These are phyloP conservation scores for Leucania comma DNA, from an alignment of 2,888 invertebrate species.

Conservation along the genomic window DNA sequence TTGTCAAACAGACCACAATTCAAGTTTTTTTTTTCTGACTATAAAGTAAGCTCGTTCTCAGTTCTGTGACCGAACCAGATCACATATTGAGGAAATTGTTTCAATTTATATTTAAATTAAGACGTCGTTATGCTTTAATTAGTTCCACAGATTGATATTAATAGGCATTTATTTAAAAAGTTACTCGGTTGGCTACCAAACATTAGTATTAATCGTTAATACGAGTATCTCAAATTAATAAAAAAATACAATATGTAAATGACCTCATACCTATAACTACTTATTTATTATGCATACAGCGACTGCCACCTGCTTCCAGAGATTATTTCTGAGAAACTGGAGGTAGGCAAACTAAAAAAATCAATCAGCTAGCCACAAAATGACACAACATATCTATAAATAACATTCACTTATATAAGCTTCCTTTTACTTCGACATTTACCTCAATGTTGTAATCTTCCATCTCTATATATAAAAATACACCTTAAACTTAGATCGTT, in stretches of 20 bases:
- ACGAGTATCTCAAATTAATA: background rate
- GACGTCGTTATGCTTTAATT: constrained; percentile 20
- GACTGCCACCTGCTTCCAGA: constrained; percentile 30
- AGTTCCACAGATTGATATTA: constrained; percentile 9
- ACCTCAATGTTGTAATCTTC: background rate
- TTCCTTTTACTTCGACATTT: background rate
- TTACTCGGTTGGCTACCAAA: background rate
- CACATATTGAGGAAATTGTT: constrained; percentile 8
- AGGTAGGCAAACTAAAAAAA: background rate
- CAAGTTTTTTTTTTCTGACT: constrained; percentile 22
- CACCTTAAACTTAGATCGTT: too few relatives aligned
- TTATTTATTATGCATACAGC: constrained; percentile 14
- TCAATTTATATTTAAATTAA: constrained; percentile 35
- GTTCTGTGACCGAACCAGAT: constrained; percentile 8
- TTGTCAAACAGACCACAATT: constrained; percentile 12
- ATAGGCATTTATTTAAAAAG: constrained; percentile 13
- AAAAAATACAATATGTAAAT: constrained; percentile 27
- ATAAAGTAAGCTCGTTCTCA: background rate
- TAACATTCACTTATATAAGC: background rate
- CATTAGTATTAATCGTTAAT: background rate
- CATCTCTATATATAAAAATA: background rate
- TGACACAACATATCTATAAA: background rate
- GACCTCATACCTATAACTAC: background rate
- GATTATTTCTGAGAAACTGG: constrained; percentile 44
- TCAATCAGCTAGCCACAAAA: background rate